Conservation (phyloP, 2,797 vertebrate genomes). For the Lophotriccus pileatus region DNA sequence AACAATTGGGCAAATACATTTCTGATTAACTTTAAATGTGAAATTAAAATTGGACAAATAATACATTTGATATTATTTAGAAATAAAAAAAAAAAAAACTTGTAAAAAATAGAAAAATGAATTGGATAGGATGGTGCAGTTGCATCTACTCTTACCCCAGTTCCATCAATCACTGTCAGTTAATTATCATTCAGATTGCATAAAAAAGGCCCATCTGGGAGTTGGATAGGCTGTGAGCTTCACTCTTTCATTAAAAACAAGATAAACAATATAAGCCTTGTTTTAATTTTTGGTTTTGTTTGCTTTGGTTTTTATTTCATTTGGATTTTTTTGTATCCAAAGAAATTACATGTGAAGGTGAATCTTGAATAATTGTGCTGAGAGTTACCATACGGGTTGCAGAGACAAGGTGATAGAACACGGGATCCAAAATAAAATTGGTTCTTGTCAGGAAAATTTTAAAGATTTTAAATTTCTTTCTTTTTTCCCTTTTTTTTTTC, state of each 20-base stretch:
- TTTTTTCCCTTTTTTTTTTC: neutral
- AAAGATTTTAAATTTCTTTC: neutral
- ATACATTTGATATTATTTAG: neutral
- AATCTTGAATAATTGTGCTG: neutral
- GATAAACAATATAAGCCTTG: neutral
- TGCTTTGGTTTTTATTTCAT: neutral
- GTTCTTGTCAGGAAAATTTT: neutral
- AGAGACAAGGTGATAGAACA: neutral
- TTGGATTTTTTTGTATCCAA: neutral
- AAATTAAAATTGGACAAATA: conserved; percentile 11
- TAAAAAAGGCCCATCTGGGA: conserved; percentile 38
- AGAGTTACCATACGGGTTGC: neutral
- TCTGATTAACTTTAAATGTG: neutral
- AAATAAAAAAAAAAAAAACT: conserved; percentile 23
- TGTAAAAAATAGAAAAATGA: neutral
- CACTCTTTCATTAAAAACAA: conserved; percentile 14
- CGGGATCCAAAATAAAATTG: neutral
- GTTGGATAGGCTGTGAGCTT: neutral
- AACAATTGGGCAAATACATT: neutral
- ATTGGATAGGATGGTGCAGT: conserved; percentile 1
- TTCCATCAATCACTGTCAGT: conserved; percentile 64
- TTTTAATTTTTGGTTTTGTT: neutral
- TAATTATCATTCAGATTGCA: conserved; percentile 66
- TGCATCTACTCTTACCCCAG: neutral
- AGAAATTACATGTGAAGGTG: neutral